phyloP scores from a whole-genome alignment of 2,888 invertebrate species.

The Erebia palarica region DNA sequence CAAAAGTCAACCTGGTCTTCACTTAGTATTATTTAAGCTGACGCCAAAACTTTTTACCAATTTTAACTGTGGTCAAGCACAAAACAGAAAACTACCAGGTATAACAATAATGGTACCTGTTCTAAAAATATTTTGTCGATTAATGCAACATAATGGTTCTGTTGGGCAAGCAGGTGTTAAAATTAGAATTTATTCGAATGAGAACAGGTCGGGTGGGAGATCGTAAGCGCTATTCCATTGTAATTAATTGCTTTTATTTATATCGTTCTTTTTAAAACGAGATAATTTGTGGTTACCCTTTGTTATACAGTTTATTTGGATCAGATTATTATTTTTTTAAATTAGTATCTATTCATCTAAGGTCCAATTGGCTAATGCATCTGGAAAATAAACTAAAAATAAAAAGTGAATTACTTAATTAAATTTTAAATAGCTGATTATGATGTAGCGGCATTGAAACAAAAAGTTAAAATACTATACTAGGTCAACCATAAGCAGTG shows the following conservation, averaged over 20 bases:
- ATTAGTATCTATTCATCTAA: not conserved
- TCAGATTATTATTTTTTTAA: not conserved
- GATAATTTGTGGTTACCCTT: slow-evolving; percentile 21
- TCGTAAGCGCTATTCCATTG: slow-evolving; percentile 26
- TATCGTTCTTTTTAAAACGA: slow-evolving; percentile 29
- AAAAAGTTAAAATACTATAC: too few species aligned
- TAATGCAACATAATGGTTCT: slow-evolving; percentile 32
- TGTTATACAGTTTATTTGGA: slow-evolving; percentile 10
- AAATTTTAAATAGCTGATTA: too few species aligned
- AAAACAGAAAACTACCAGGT: not conserved
- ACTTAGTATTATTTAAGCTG: too few species aligned
- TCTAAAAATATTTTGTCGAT: slow-evolving; percentile 17
- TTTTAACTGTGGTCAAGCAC: too few species aligned
- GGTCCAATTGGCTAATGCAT: not conserved
- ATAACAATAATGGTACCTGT: not conserved
- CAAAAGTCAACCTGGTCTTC: too few species aligned
- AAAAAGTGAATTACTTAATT: not conserved
- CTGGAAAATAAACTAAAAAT: not conserved
- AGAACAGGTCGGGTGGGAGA: slow-evolving; percentile 34
- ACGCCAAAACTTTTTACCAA: too few species aligned
- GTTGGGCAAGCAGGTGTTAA: slow-evolving; percentile 34
- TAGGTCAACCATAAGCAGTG: too few species aligned
- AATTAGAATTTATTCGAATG: slow-evolving; percentile 37
- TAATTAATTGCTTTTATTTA: slow-evolving; percentile 40
- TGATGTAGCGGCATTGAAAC: too few species aligned